Base-by-base conservation (phyloP, 1,140 invertebrate species). In the Geopemphigus sp. region DNA sequence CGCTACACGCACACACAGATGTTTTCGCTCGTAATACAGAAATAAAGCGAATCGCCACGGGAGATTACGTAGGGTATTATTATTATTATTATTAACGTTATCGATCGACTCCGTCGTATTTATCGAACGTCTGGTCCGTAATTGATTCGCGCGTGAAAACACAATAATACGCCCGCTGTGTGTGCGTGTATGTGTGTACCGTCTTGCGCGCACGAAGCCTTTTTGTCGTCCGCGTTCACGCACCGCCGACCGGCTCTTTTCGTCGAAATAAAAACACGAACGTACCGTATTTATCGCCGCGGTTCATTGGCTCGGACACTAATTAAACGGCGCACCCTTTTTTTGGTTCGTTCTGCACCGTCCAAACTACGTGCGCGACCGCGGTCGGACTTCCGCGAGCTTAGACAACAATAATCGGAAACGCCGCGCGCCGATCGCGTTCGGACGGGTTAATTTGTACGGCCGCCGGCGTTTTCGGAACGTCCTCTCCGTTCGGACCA, bases 1-100 rank as follows among this genome's bases (percentile, higher is more conserved):
- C 32, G n/a, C n/a, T n/a, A 53, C 70, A 53, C 70, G 57, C 56
- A 74, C 70, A 74, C 70, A 74, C 72, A 74, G 72, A 74, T 74
- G 72, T 74, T 74, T 39, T 74, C 8, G 54, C 72, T 59, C 54
- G 72, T 39, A 8, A 39, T 8, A 8, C 8, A 57, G 22, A 39
- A 57, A 57, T 59, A 59, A 74, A 74, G 53, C 24, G 32, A 19
- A 45, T 54, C 72, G 19, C 72, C 72, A 32, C 72, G 39, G 72
- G 72, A 56, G 72, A 74, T 73, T 74, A 22, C 17, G 53, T 39
- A n/a, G n/a, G n/a, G 32, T 39, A 39, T 39, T 39, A 8, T 39
- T 39, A 4, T 39, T 72, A 73, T 50, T 24, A 73, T 73, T 15
- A 53, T 29, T 29, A 53, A 45, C n/a, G n/a, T 14, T 22, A 72